phyloP scores from a whole-genome alignment of 2,888 invertebrate species.

The Coenonympha arcania region DNA sequence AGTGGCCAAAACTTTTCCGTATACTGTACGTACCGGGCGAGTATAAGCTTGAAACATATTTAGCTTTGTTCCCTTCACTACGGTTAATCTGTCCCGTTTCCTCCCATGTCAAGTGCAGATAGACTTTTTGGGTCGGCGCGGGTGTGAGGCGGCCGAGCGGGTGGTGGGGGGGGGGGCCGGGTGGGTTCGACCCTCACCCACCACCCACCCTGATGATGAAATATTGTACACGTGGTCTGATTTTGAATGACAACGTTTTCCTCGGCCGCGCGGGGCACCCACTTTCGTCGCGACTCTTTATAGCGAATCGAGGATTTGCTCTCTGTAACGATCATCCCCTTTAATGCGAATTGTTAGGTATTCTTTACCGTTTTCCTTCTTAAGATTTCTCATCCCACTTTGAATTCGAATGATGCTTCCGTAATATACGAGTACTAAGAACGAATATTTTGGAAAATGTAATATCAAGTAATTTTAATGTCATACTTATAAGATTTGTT shows the following conservation, averaged over 20 bases:
- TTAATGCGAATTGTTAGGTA: constrained; percentile 35
- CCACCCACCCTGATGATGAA: constrained; percentile 78
- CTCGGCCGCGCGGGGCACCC: constrained; percentile 62
- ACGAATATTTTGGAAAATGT: background rate
- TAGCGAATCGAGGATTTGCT: constrained; percentile 61
- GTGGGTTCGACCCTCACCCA: constrained; percentile 28
- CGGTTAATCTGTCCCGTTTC: constrained; percentile 74
- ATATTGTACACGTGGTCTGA: constrained; percentile 83
- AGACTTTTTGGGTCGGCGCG: constrained; percentile 69
- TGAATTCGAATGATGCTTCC: constrained; percentile 3
- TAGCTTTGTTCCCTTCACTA: constrained; percentile 74
- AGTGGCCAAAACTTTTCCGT: constrained; percentile 42
- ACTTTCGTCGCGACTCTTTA: constrained; percentile 64
- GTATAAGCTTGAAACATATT: constrained; percentile 73
- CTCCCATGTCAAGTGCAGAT: constrained; percentile 74
- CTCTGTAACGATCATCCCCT: constrained; percentile 48
- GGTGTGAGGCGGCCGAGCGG: constrained; percentile 31
- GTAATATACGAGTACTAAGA: background rate
- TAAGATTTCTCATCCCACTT: constrained; percentile 1
- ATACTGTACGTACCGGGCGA: constrained; percentile 54
- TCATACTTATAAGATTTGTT: too few species aligned
- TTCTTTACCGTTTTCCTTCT: constrained; percentile 12
- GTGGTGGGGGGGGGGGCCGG: constrained; percentile 33
- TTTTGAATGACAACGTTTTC: constrained; percentile 80
- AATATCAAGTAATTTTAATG: too few species aligned